phyloP scores from a whole-genome alignment of 2,113 vertebrate species.

The Cygnus atratus region DNA sequence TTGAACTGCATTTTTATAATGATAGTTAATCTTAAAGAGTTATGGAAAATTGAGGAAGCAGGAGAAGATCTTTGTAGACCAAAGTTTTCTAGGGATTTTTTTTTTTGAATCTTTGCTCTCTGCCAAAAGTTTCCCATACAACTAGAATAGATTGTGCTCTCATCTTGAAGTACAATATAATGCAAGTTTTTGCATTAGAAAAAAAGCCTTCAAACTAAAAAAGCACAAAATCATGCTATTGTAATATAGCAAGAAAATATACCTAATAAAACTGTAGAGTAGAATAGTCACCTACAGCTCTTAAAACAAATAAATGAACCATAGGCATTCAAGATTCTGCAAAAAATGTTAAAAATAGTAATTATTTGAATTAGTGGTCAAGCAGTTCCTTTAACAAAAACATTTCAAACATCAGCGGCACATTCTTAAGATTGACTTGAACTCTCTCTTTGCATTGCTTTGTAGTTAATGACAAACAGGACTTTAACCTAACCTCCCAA shows the following conservation, averaged over 20 bases:
- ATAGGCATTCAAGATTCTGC: neutral
- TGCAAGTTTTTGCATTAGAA: neutral
- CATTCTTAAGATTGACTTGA: rapidly evolving
- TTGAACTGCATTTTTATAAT: neutral
- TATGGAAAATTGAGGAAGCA: neutral
- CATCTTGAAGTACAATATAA: neutral
- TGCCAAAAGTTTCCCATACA: neutral
- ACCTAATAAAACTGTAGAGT: neutral
- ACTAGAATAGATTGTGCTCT: neutral
- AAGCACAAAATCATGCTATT: neutral
- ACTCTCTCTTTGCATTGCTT: neutral
- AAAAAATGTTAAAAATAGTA: neutral
- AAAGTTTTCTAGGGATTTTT: neutral
- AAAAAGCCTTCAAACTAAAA: neutral
- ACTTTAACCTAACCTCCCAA: neutral
- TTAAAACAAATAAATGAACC: neutral
- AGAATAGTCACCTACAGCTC: neutral
- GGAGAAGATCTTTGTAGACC: neutral
- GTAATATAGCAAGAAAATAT: neutral
- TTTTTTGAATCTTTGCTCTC: neutral
- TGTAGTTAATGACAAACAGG: neutral
- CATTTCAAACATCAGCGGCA: neutral
- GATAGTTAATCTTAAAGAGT: neutral
- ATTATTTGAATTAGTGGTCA: neutral
- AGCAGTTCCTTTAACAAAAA: neutral